These are phyloP conservation scores for Protaetia brevitarsis DNA, from an alignment of 1,140 invertebrate genomes.

Conservation along the genomic window DNA sequence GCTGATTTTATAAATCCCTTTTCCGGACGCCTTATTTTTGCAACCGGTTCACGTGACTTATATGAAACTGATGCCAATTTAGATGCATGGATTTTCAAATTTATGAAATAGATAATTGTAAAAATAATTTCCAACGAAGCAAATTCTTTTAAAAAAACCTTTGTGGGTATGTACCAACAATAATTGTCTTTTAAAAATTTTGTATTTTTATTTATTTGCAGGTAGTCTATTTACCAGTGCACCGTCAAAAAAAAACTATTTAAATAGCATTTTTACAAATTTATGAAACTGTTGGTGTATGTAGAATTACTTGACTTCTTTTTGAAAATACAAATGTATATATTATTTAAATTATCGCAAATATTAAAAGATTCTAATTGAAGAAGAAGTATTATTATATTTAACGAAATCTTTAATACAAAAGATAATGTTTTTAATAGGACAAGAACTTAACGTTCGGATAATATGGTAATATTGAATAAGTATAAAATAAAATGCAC, in stretches of 20 bases:
- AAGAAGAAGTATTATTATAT: not conserved
- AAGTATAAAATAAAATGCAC: no score
- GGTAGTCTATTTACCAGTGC: constrained; percentile 48
- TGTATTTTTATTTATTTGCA: constrained; percentile 30
- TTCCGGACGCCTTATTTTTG: constrained; percentile 68
- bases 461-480: no score
- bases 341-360: no score
- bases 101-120: constrained; percentile 72
- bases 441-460: no score
- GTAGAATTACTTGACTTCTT: not conserved
- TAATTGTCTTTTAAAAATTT: constrained; percentile 4
- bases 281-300: not conserved
- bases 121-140: constrained; percentile 63
- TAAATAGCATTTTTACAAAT: constrained; percentile 38
- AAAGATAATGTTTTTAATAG: no score
- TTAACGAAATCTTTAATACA: no score
- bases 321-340: not conserved
- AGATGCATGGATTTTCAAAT: constrained; percentile 74
- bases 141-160: constrained; percentile 44
- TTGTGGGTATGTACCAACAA: constrained; percentile 38
- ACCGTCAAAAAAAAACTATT: constrained; percentile 44
- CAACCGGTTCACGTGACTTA: constrained; percentile 59
- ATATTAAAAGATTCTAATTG: not conserved
- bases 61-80: constrained; percentile 76
- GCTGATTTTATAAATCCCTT: constrained; percentile 80